A percentile compares a stretch with the other conserved stretches of the same genome.
phyloP scores from a whole-genome alignment of 2,113 vertebrate species.

The Brachyhypopomus gauderio region DNA sequence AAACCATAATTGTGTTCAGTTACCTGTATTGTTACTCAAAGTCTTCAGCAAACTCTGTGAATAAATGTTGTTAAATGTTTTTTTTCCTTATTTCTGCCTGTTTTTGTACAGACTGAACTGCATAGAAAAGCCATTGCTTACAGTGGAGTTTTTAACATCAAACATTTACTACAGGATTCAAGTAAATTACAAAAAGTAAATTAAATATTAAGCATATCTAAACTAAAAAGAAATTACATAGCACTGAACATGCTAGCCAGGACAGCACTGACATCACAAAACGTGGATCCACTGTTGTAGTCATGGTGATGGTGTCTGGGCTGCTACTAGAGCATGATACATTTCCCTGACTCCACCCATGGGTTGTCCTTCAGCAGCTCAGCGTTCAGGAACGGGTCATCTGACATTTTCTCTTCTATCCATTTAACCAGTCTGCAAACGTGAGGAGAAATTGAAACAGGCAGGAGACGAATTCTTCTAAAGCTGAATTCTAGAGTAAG shows the following conservation, averaged over 20 bases:
- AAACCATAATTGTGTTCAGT: neutral
- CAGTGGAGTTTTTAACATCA: neutral
- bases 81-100: slow-evolving; percentile 21
- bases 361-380: slow-evolving; percentile 94
- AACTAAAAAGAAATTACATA: too few relatives aligned
- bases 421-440: slow-evolving; percentile 86
- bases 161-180: neutral
- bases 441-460: neutral
- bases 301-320: slow-evolving; percentile 44
- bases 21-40: neutral
- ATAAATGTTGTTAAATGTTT: slow-evolving; percentile 11
- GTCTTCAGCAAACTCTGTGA: neutral
- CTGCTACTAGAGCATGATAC: slow-evolving; percentile 80
- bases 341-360: slow-evolving; percentile 96
- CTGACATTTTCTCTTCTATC: slow-evolving; percentile 89
- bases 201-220: neutral
- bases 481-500: too few relatives aligned
- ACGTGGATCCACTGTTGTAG: slow-evolving; percentile 8
- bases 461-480: neutral
- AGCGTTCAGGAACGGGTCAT: slow-evolving; percentile 92
- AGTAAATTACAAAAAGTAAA: neutral
- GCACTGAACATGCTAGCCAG: too few relatives aligned
- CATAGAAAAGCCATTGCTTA: too few relatives aligned
- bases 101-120: neutral
- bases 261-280: too few relatives aligned